These are phyloP conservation scores for Gobiocypris rarus DNA, from an alignment of 2,113 vertebrate species.

Conservation along the genomic window DNA sequence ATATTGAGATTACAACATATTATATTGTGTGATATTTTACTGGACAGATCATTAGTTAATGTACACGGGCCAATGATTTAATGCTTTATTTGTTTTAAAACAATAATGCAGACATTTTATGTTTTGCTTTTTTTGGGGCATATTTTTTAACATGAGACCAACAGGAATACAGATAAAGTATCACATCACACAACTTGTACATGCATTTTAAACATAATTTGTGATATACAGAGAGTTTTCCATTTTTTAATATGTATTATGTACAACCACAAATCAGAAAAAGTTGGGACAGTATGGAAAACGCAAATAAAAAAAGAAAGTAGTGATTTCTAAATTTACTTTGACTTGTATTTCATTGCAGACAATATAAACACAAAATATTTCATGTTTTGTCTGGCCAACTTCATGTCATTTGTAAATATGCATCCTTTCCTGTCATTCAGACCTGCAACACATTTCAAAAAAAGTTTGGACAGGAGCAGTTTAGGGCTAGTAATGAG, in stretches of 20 bases:
- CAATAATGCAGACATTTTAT: background rate
- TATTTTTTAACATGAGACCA: background rate
- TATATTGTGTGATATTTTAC: background rate
- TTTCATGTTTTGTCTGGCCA: no score
- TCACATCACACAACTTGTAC: background rate
- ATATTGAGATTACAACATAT: background rate
- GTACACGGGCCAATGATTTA: background rate
- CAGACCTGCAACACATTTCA: no score
- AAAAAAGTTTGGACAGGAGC: no score
- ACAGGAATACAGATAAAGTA: background rate
- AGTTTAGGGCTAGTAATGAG: no score
- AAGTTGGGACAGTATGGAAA: no score
- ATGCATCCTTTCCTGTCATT: no score
- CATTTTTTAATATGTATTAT: background rate
- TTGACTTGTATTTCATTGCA: no score
- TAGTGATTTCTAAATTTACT: no score
- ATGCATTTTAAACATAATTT: background rate
- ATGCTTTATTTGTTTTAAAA: background rate
- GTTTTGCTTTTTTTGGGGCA: background rate
- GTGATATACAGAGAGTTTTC: background rate
- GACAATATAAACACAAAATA: no score
- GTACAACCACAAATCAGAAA: no score
- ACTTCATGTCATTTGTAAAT: no score
- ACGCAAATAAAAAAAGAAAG: no score
- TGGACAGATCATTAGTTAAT: background rate